Evolutionary conservation across 2,888 invertebrate species (phyloP).

Genomic region (Saturnia japonica): DNA sequence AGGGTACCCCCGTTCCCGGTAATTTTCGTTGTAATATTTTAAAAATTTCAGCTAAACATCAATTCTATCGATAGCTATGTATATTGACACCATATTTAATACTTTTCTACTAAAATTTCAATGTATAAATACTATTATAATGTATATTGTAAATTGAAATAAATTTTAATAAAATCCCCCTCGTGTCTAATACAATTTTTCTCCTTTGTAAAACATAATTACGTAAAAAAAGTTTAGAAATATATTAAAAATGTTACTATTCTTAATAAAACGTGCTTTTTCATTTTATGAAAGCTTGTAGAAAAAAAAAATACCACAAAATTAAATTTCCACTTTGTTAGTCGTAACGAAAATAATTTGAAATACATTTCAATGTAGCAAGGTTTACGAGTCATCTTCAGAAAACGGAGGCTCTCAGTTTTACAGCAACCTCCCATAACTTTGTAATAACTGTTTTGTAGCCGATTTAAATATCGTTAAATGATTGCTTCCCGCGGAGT

Average conservation of each 20-base stretch:
- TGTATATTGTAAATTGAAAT: not conserved
- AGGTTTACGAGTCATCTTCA: slow-evolving; percentile 1
- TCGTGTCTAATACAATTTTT: not conserved
- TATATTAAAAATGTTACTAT: not conserved
- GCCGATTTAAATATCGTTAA: slow-evolving; percentile 16
- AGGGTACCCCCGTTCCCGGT: no score
- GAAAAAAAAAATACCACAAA: not conserved
- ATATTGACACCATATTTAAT: no score
- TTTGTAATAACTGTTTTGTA: slow-evolving; percentile 13
- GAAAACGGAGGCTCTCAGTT: not conserved
- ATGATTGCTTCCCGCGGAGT: not conserved
- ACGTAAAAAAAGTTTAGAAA: not conserved
- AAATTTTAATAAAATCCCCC: not conserved
- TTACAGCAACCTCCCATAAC: not conserved
- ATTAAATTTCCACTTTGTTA: not conserved
- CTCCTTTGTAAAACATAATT: not conserved
- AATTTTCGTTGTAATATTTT: not conserved
- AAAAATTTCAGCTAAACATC: not conserved
- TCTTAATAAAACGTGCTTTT: not conserved
- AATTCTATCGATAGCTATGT: not conserved
- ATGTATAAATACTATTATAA: not conserved
- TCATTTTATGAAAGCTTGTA: not conserved
- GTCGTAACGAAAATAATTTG: not conserved
- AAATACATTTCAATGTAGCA: slow-evolving; percentile 5
- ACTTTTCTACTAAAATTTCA: not conserved